Evolutionary conservation across 2,113 vertebrate genomes (phyloP), one percentile per base, ranked within the genome.

Genomic region (Gracilinanus agilis): DNA sequence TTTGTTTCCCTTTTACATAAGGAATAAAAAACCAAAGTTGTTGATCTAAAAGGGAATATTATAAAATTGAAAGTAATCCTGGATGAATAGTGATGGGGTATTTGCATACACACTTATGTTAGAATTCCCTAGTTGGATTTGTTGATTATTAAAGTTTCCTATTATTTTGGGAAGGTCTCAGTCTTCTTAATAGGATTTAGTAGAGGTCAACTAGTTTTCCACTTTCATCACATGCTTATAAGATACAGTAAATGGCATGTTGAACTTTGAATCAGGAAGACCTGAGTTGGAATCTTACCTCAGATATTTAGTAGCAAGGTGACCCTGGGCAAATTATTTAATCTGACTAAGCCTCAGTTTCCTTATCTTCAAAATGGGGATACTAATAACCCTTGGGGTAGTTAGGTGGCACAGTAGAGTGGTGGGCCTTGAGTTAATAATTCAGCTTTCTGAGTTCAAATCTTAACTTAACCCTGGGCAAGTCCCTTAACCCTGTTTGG

Each of bases 1-100:
- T 93, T 90, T 55, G 21, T 94, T 94, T 92, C 25, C 54, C 10
- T 92, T 93, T 3, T 55, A 44, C 90, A 44, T 91, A 34, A 92
- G 88, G 58, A 53, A 96, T 93, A 90, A 54, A 53, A 34, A 96
- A 96, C n/a, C 24, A 6, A 83, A 67, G 61, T 23, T 9, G 90
- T 96, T 24, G 88, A 12, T 75, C 49, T 93, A 89, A 94, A 95
- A n/a, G 27, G 40, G 5, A 61, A 93, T 53, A 44, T 91, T 19
- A 88, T 91, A 91, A 90, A 24, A 19, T 89, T 94, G 90, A 95
- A 91, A 92, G 34, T 88, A 83, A 44, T 10, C 16, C 54, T 54
- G 19, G 25, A 29, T 90, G 53, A 40, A 4, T 61, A 55, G 53
- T 58, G 27, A 0, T 34, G 10, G 58, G 27, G 58, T 61, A 27